phyloP scores from a whole-genome alignment of 1,140 invertebrate genomes.

The Drosophila azteca region DNA sequence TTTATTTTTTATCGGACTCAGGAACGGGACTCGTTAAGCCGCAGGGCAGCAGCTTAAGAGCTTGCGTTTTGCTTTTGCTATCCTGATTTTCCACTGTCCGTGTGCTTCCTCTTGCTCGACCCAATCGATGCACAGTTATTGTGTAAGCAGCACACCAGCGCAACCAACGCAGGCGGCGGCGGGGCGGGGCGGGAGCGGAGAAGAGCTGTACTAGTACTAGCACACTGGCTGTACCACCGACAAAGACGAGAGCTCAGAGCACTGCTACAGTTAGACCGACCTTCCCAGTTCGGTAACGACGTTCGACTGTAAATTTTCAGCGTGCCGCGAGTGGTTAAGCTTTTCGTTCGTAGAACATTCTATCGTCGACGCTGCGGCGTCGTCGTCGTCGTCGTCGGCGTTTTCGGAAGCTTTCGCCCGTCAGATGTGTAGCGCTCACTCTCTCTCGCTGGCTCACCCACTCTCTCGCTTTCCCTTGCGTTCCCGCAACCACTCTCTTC shows the following conservation, averaged over 20 bases:
- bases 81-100: constrained; percentile 58
- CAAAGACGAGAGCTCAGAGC: constrained; percentile 75
- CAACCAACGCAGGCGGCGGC: constrained; percentile 63
- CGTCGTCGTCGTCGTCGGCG: constrained; percentile 10
- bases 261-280: constrained; percentile 80
- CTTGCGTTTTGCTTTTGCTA: constrained; percentile 35
- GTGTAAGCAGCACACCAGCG: constrained; percentile 80
- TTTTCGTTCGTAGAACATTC: constrained; percentile 67
- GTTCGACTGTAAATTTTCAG: constrained; percentile 83
- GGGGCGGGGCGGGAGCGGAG: constrained; percentile 69
- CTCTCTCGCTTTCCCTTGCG: too few relatives aligned
- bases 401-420: constrained; percentile 58
- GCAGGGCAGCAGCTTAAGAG: constrained; percentile 49
- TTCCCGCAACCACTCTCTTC: background rate
- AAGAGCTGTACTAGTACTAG: constrained; percentile 71
- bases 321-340: constrained; percentile 81
- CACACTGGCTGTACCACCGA: constrained; percentile 75
- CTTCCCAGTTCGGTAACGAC: constrained; percentile 83
- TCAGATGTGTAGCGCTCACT: background rate
- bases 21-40: constrained; percentile 48
- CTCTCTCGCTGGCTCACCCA: too few relatives aligned
- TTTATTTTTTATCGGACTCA: constrained; percentile 34
- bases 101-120: constrained; percentile 73
- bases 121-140: constrained; percentile 82
- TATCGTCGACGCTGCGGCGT: constrained; percentile 22